These are phyloP conservation scores for Rhaphigaster nebulosa DNA, from an alignment of 2,888 invertebrate species.

Conservation along the genomic window DNA sequence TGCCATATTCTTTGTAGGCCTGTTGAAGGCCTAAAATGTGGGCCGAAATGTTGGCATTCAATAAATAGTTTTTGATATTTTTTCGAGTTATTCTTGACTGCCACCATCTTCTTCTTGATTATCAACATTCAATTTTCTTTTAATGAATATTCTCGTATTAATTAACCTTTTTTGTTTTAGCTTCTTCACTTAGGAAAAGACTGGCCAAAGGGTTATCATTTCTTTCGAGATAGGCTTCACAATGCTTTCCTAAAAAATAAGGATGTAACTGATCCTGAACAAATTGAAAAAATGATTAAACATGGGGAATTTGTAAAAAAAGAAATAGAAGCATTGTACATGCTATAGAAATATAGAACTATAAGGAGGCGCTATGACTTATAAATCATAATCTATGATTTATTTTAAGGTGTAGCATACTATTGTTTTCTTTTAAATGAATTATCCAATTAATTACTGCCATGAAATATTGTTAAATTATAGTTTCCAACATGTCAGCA, in stretches of 20 bases:
- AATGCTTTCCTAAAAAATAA: slow-evolving; percentile 88
- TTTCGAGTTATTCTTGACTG: no score
- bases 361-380: slow-evolving; percentile 91
- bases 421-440: not conserved
- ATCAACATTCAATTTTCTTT: not conserved
- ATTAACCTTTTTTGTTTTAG: slow-evolving; percentile 73
- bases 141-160: not conserved
- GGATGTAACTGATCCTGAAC: slow-evolving; percentile 82
- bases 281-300: slow-evolving; percentile 84
- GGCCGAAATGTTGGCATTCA: no score
- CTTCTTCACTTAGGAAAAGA: slow-evolving; percentile 89
- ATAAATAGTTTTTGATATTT: no score
- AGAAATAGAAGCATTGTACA: slow-evolving; percentile 95
- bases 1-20: no score
- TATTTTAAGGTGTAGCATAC: not conserved
- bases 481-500: not conserved
- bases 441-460: not conserved
- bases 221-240: slow-evolving; percentile 84
- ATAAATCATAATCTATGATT: slow-evolving; percentile 43
- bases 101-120: no score
- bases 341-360: slow-evolving; percentile 93
- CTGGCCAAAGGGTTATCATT: slow-evolving; percentile 90
- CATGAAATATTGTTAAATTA: not conserved
- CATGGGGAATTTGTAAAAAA: slow-evolving; percentile 92
- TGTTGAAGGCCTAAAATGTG: no score